These are phyloP conservation scores for Globia sparganii DNA, from an alignment of 2,888 invertebrate genomes.

Conservation along the genomic window DNA sequence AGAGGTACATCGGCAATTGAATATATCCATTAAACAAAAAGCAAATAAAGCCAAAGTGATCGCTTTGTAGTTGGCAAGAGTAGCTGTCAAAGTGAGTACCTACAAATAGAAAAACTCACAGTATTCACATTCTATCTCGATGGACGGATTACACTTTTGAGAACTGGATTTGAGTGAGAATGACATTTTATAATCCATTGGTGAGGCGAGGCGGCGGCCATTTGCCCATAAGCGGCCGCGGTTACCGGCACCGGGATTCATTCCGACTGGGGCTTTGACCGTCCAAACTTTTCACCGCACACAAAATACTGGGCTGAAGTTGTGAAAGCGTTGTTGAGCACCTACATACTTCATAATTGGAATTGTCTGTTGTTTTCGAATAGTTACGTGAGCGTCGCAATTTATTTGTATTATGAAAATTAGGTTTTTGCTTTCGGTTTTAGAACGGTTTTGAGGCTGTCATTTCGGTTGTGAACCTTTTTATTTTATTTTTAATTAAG, in stretches of 20 bases:
- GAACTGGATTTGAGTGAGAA: slow-evolving; percentile 10
- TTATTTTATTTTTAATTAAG: too few species aligned
- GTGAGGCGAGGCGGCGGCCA: not conserved
- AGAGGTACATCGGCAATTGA: not conserved
- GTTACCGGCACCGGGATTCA: slow-evolving; percentile 17
- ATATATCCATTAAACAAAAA: not conserved
- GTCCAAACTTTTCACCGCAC: slow-evolving; percentile 39
- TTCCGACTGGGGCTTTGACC: slow-evolving; percentile 10
- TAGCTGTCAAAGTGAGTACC: not conserved
- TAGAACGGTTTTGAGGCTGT: slow-evolving; percentile 5
- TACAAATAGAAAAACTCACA: not conserved
- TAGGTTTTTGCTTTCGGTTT: not conserved
- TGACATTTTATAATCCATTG: slow-evolving; percentile 39
- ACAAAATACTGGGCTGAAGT: slow-evolving; percentile 26
- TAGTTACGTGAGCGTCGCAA: slow-evolving; percentile 17
- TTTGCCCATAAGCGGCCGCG: slow-evolving; percentile 5
- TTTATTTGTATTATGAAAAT: slow-evolving; percentile 7
- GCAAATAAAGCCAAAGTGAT: slow-evolving; percentile 10
- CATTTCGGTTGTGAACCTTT: slow-evolving; percentile 1
- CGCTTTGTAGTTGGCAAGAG: not conserved
- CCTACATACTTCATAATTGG: slow-evolving; percentile 41
- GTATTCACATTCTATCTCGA: slow-evolving; percentile 1
- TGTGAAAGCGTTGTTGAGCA: slow-evolving; percentile 40
- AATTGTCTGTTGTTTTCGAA: slow-evolving; percentile 42
- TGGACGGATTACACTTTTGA: slow-evolving; percentile 9